Conservation (phyloP, 2,113 vertebrate genomes). For the Nycticebus coucang region DNA sequence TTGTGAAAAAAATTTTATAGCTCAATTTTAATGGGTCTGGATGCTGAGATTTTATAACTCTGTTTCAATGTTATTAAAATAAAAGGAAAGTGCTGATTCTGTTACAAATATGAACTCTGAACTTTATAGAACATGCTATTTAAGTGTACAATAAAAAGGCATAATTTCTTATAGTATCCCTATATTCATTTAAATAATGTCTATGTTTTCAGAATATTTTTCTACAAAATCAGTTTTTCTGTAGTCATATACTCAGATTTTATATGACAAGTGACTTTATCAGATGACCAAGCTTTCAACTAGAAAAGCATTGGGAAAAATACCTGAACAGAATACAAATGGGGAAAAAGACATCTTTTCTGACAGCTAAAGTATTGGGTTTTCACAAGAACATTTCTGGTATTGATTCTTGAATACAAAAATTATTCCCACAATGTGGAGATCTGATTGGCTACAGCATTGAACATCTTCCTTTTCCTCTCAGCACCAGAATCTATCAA, state of each 20-base stretch:
- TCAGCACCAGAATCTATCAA: background rate
- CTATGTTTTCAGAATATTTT: background rate
- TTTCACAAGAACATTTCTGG: constrained; percentile 54
- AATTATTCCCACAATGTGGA: constrained; percentile 13
- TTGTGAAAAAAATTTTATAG: background rate
- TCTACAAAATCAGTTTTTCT: constrained; percentile 29
- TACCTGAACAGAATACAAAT: constrained; percentile 52
- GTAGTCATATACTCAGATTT: constrained; percentile 40
- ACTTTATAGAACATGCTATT: background rate
- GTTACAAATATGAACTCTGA: background rate
- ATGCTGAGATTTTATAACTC: background rate
- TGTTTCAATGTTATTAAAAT: background rate
- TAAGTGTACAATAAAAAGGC: background rate
- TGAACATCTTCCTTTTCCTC: constrained; percentile 43
- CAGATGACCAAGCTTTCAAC: constrained; percentile 46
- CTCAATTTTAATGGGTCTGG: background rate
- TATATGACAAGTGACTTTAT: constrained; percentile 55
- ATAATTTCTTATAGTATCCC: background rate
- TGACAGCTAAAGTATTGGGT: constrained; percentile 52
- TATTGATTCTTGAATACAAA: constrained; percentile 65
- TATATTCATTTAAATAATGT: constrained; percentile 6
- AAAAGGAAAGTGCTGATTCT: background rate
- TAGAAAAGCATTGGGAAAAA: constrained; percentile 32
- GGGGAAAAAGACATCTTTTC: constrained; percentile 29
- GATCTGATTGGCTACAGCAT: background rate